Evolutionary conservation across 2,797 vertebrate genomes (phyloP), one percentile per base, ranked within the genome.

Genomic region (Pitangus sulphuratus): DNA sequence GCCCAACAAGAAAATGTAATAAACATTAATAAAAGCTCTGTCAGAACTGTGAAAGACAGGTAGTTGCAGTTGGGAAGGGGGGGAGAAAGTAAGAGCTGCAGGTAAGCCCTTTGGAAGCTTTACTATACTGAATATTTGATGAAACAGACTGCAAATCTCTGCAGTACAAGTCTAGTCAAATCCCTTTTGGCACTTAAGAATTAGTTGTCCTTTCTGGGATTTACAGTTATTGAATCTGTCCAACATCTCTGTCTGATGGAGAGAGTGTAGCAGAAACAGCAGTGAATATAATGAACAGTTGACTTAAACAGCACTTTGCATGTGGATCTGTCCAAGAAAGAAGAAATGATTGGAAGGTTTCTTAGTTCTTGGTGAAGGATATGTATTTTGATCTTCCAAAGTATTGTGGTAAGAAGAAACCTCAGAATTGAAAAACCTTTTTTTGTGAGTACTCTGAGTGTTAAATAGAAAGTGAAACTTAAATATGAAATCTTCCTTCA

Each of bases 111-210:
- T 74, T 62, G 75, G 94, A 92, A 95, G 74, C 86, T 57, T 62
- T 87, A 74, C 87, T 95, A 91, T 95, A 71, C 78, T 97, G 94
- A 95, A 89, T 97, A 95, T 97, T 97, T 97, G 93, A 96, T 97
- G 89, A 96, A 93, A 74, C 64, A 80, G 74, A 84, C 92, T 96
- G 89, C 95, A 92, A 94, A 69, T 88, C 60, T 90, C 74, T 96
- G 94, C 94, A 93, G 93, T 80, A 69, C 37, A 58, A 40, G 74
- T 89, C 82, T 75, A 39, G 37, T 57, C 76, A 95, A 96, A 85
- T 93, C 94, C 71, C 78, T 95, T 61, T 75, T 94, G 95, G 95
- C 82, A 87, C 42, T 68, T 26, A 30, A 69, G 35, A 65, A 62
- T 91, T 84, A 62, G 60, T 54, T 87, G 87, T 88, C 45, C 61